phyloP scores from a whole-genome alignment of 2,888 invertebrate genomes.

The Xylocampa areola region DNA sequence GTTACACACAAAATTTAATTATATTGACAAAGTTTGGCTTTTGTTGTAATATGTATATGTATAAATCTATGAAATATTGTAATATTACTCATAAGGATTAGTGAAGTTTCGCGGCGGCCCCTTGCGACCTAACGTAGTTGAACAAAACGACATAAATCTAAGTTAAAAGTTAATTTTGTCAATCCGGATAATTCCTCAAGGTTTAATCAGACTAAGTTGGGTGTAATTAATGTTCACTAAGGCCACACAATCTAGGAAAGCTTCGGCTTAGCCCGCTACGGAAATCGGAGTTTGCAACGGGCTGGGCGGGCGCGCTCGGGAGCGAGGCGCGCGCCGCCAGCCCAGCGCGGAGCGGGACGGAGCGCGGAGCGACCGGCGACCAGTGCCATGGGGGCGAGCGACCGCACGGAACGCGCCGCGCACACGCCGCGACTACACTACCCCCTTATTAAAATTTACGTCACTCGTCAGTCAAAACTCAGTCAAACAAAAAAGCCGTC shows the following conservation, averaged over 20 bases:
- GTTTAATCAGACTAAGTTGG: constrained; percentile 89
- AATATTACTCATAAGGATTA: constrained; percentile 49
- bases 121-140: constrained; percentile 46
- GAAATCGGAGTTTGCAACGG: constrained; percentile 78
- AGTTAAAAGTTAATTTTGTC: constrained; percentile 90
- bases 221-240: constrained; percentile 89
- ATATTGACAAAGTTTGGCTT: constrained; percentile 35
- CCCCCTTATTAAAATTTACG: constrained; percentile 78
- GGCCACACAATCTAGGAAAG: constrained; percentile 88
- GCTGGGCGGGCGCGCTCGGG: constrained; percentile 59
- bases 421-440: constrained; percentile 49
- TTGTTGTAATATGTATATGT: constrained; percentile 27
- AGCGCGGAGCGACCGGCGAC: constrained; percentile 47
- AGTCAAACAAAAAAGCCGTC: constrained; percentile 70
- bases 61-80: constrained; percentile 46
- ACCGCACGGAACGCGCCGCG: constrained; percentile 72
- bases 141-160: constrained; percentile 83
- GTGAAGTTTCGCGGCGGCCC: constrained; percentile 38
- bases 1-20: constrained; percentile 29
- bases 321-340: constrained; percentile 47
- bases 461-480: constrained; percentile 77
- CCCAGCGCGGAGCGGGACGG: constrained; percentile 50
- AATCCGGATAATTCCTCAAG: constrained; percentile 89
- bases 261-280: constrained; percentile 83
- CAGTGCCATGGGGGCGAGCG: constrained; percentile 80